Percentiles rank a stretch among this genome's conserved stretches.
These are phyloP conservation scores for Pasiphila rectangulata DNA, from an alignment of 2,888 invertebrate species.

Conservation along the genomic window DNA sequence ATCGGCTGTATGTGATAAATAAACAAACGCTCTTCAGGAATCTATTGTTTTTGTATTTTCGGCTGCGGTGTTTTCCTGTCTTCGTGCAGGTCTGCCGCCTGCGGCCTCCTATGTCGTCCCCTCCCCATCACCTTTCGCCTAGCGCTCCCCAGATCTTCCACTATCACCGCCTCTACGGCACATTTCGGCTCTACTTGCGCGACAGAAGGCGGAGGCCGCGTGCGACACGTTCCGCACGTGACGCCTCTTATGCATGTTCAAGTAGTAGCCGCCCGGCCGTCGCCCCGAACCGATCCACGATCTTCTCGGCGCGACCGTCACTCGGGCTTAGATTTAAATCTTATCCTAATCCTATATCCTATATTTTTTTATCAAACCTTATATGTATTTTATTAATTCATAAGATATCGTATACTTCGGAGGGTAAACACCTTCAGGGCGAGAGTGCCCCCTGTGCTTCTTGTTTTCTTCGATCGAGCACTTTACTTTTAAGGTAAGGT, in stretches of 20 bases:
- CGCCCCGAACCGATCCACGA: constrained; percentile 19
- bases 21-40: constrained; percentile 43
- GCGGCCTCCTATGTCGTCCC: constrained; percentile 31
- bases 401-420: constrained; percentile 70
- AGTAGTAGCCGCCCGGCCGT: constrained; percentile 49
- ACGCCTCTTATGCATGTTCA: constrained; percentile 47
- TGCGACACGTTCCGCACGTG: constrained; percentile 27
- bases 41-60: constrained; percentile 36
- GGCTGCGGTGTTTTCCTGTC: constrained; percentile 4
- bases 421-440: constrained; percentile 60
- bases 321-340: constrained; percentile 51
- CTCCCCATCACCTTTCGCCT: constrained; percentile 54
- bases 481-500: constrained; percentile 40
- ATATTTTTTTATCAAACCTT: constrained; percentile 74
- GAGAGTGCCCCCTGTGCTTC: constrained; percentile 71
- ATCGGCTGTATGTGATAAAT: constrained; percentile 19
- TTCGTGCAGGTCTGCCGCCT: not conserved
- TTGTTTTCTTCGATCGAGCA: constrained; percentile 73
- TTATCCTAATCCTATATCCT: constrained; percentile 77
- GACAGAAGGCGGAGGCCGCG: constrained; percentile 36
- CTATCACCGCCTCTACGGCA: constrained; percentile 67
- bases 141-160: constrained; percentile 74
- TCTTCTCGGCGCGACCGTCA: constrained; percentile 35
- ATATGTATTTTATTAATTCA: constrained; percentile 65
- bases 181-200: constrained; percentile 55